phyloP scores from a whole-genome alignment of 2,797 vertebrate genomes.

The Hypotaenidia philippensis region DNA sequence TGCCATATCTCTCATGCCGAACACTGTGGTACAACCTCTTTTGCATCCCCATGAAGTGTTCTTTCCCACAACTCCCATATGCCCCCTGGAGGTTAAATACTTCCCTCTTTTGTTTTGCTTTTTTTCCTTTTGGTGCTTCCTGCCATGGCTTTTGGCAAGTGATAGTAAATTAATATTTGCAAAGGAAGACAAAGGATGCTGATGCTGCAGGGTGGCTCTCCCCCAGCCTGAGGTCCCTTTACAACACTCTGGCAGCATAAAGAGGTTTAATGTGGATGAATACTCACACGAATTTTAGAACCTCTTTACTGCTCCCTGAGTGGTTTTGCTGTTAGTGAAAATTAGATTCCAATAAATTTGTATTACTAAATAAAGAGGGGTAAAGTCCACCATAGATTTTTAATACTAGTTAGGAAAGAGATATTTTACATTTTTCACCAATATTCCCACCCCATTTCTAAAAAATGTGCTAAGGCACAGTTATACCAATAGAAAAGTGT shows the following conservation, averaged over 20 bases:
- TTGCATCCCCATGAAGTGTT: background rate
- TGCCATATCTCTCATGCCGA: background rate
- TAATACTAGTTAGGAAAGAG: background rate
- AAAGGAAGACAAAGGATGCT: background rate
- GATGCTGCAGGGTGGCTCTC: background rate
- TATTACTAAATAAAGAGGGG: background rate
- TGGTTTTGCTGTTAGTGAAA: background rate
- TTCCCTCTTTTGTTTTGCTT: background rate
- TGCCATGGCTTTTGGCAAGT: background rate
- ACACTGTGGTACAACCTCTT: background rate
- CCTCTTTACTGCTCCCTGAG: background rate
- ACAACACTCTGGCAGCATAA: background rate
- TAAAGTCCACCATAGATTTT: background rate
- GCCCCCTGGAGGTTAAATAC: constrained; percentile 62
- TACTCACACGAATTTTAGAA: background rate
- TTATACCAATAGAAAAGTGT: background rate
- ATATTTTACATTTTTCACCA: background rate
- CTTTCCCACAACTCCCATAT: constrained; percentile 38
- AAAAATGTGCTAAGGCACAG: background rate
- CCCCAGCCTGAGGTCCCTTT: background rate
- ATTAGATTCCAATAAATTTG: background rate
- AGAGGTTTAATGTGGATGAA: background rate
- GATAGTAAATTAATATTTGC: background rate
- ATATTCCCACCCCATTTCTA: background rate
- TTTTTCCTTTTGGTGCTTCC: background rate